Conservation (phyloP, 1,140 invertebrate species). For the Lucilia sericata region DNA sequence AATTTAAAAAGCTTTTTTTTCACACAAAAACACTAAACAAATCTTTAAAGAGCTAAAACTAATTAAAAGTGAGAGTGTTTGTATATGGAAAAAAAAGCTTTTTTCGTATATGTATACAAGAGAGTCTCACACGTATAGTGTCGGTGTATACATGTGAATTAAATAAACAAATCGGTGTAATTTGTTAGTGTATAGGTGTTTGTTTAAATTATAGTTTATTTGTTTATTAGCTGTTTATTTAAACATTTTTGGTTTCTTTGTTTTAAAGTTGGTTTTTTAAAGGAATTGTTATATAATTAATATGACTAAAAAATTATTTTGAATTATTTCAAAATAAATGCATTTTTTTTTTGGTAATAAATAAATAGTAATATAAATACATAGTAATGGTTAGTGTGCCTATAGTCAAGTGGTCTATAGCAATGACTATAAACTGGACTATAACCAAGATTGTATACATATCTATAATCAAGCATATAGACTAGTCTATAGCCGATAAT, state of each 20-base stretch:
- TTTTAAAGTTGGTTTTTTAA: neutral
- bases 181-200: neutral
- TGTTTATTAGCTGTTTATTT: neutral
- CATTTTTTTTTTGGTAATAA: neutral
- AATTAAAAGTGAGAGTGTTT: slow-evolving; percentile 26
- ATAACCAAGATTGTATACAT: no score
- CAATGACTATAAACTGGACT: no score
- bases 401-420: no score
- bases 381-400: no score
- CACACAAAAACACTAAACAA: neutral
- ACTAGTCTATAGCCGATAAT: no score
- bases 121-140: slow-evolving; percentile 46
- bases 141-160: slow-evolving; percentile 33
- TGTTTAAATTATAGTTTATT: neutral
- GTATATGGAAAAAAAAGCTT: slow-evolving; percentile 35
- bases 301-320: neutral
- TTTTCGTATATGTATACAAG: slow-evolving; percentile 45
- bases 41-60: neutral
- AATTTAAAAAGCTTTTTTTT: slow-evolving; percentile 6
- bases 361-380: no score
- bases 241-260: neutral
- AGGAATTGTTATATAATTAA: neutral
- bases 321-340: neutral
- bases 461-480: no score
- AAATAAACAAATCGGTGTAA: slow-evolving; percentile 7